phyloP scores from a whole-genome alignment of 1,140 invertebrate genomes.

The Lethrus apterus region DNA sequence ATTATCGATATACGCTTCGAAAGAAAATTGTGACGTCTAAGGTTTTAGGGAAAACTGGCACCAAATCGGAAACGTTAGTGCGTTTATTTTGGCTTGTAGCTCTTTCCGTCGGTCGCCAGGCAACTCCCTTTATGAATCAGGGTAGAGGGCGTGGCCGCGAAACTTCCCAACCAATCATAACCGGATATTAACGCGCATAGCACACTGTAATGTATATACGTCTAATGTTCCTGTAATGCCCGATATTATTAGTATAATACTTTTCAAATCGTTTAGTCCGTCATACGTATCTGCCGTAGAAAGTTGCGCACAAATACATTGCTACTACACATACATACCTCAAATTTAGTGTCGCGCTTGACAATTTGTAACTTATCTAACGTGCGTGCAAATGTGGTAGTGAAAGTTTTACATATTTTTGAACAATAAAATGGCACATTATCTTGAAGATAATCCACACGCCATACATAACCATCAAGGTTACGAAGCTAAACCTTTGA shows the following conservation, averaged over 20 bases:
- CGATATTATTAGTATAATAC: constrained; percentile 43
- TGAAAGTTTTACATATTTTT: neutral
- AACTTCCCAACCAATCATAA: constrained; percentile 26
- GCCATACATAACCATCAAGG: constrained; percentile 17
- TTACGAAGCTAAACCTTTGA: constrained; percentile 27
- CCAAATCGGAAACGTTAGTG: neutral
- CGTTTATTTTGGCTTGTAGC: neutral
- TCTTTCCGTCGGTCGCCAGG: constrained; percentile 33
- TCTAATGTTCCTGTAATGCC: constrained; percentile 42
- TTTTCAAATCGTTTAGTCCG: constrained; percentile 41
- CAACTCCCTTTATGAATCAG: constrained; percentile 28
- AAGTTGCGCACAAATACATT: neutral
- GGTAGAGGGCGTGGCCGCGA: constrained; percentile 29
- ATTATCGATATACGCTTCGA: too few species aligned
- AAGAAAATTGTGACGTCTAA: neutral
- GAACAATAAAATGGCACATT: constrained; percentile 25
- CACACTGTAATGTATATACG: constrained; percentile 36
- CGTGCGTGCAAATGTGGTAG: neutral
- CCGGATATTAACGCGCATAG: constrained; percentile 25
- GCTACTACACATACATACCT: neutral
- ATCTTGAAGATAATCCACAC: constrained; percentile 18
- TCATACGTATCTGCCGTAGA: neutral
- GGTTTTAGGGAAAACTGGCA: neutral
- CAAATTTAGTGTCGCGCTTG: neutral
- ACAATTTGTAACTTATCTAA: constrained; percentile 1